These are phyloP conservation scores for Bombus polaris DNA, from an alignment of 1,140 invertebrate genomes.

Conservation along the genomic window DNA sequence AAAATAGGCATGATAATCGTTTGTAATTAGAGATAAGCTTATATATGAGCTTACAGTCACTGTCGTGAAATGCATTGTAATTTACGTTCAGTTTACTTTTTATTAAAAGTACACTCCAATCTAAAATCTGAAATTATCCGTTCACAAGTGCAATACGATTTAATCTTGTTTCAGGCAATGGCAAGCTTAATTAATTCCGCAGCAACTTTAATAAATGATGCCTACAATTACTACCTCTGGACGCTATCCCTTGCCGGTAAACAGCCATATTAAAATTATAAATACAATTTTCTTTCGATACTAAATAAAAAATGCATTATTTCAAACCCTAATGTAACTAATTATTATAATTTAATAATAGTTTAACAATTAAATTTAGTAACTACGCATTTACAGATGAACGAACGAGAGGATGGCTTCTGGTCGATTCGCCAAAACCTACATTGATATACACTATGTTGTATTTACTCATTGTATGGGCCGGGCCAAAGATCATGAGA, in stretches of 20 bases:
- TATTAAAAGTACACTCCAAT: neutral
- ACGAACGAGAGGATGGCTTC: slow-evolving; percentile 92
- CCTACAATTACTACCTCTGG: slow-evolving; percentile 88
- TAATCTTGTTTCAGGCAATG: slow-evolving; percentile 78
- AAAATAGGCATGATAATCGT: neutral
- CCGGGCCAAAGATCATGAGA: slow-evolving; percentile 92
- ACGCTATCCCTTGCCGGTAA: slow-evolving; percentile 88
- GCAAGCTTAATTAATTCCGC: slow-evolving; percentile 85
- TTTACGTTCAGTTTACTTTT: neutral
- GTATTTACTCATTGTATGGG: slow-evolving; percentile 92
- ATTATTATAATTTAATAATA: too few relatives aligned
- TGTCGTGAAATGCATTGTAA: neutral
- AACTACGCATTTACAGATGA: slow-evolving; percentile 84
- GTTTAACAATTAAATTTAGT: too few relatives aligned
- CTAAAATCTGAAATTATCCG: neutral
- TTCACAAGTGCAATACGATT: neutral
- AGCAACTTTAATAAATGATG: slow-evolving; percentile 84
- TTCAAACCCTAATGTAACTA: neutral
- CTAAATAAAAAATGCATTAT: neutral
- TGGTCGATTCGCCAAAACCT: slow-evolving; percentile 92
- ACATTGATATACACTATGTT: slow-evolving; percentile 89
- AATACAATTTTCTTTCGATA: neutral
- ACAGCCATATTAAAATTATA: neutral
- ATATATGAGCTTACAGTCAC: neutral
- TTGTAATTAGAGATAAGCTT: neutral